Evolutionary conservation across 1,140 invertebrate species (phyloP).

Genomic region (Drosophila yakuba): DNA sequence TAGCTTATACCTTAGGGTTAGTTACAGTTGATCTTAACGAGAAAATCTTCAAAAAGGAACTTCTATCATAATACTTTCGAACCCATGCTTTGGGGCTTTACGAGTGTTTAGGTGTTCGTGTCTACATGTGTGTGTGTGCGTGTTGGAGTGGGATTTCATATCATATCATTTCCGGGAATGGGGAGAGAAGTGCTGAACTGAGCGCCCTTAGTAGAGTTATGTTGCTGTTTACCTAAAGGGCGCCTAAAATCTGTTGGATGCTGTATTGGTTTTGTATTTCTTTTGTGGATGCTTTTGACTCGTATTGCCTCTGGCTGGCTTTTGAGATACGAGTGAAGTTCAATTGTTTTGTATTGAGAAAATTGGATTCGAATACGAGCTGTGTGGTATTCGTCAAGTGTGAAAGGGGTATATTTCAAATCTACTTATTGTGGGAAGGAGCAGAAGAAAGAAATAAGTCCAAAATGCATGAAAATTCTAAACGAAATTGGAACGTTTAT

Average conservation of each 20-base stretch:
- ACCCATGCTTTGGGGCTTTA: slow-evolving; percentile 65
- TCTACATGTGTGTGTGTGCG: slow-evolving; percentile 36
- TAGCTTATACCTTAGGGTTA: slow-evolving; percentile 70
- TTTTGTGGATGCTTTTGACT: slow-evolving; percentile 30
- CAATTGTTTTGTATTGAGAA: slow-evolving; percentile 31
- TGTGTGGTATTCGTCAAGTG: slow-evolving; percentile 56
- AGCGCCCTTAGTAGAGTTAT: slow-evolving; percentile 68
- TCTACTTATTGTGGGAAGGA: slow-evolving; percentile 51
- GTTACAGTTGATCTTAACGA: slow-evolving; percentile 66
- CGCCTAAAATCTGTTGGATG: slow-evolving; percentile 42
- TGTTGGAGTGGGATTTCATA: slow-evolving; percentile 26
- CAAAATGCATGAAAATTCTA: slow-evolving; percentile 34
- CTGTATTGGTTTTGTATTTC: slow-evolving; percentile 34
- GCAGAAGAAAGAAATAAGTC: slow-evolving; percentile 39
- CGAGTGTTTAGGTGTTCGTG: slow-evolving; percentile 32
- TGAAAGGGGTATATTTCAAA: slow-evolving; percentile 46
- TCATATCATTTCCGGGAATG: slow-evolving; percentile 15
- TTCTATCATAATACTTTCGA: slow-evolving; percentile 44
- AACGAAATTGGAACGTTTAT: slow-evolving; percentile 47
- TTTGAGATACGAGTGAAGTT: slow-evolving; percentile 38
- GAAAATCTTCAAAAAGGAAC: slow-evolving; percentile 36
- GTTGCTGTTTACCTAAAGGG: slow-evolving; percentile 65
- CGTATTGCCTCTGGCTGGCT: slow-evolving; percentile 36
- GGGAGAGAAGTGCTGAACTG: slow-evolving; percentile 55
- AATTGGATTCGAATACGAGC: slow-evolving; percentile 39